Percentiles rank a stretch among this genome's conserved stretches.
phyloP scores from a whole-genome alignment of 2,888 invertebrate species.

The Zaprionus obscuricornis region DNA sequence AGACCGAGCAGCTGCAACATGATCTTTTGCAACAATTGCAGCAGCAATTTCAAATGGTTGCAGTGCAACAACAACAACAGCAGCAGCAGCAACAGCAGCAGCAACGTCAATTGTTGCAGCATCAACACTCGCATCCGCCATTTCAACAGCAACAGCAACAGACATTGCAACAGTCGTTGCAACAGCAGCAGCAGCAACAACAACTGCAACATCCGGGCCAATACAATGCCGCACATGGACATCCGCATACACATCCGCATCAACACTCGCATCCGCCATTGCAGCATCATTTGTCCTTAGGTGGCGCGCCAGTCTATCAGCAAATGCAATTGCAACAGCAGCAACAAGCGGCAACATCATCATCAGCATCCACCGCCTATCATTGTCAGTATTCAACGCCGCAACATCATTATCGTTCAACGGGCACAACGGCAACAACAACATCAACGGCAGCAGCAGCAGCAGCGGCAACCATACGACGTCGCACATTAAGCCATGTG shows the following conservation, averaged over 20 bases:
- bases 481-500: constrained; percentile 79
- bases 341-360: constrained; percentile 17
- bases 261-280: constrained; percentile 75
- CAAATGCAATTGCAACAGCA: constrained; percentile 33
- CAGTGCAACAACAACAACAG: constrained; percentile 65
- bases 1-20: too few species aligned
- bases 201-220: too few species aligned
- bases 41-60: constrained; percentile 61
- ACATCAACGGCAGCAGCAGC: constrained; percentile 52
- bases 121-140: constrained; percentile 77
- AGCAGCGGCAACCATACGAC: constrained; percentile 73
- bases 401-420: constrained; percentile 70
- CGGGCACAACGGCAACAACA: constrained; percentile 37
- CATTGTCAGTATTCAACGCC: constrained; percentile 74
- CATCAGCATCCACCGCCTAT: constrained; percentile 35
- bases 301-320: constrained; percentile 78
- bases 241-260: constrained; percentile 50
- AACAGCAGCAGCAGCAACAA: constrained; percentile 77
- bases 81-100: too few species aligned
- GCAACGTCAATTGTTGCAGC: constrained; percentile 65
- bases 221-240: constrained; percentile 5
- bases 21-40: constrained; percentile 71
- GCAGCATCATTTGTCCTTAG: constrained; percentile 83
- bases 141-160: constrained; percentile 60
- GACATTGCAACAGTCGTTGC: constrained; percentile 46